Conservation (phyloP, 1,140 invertebrate genomes). For the Hyles euphorbiae region DNA sequence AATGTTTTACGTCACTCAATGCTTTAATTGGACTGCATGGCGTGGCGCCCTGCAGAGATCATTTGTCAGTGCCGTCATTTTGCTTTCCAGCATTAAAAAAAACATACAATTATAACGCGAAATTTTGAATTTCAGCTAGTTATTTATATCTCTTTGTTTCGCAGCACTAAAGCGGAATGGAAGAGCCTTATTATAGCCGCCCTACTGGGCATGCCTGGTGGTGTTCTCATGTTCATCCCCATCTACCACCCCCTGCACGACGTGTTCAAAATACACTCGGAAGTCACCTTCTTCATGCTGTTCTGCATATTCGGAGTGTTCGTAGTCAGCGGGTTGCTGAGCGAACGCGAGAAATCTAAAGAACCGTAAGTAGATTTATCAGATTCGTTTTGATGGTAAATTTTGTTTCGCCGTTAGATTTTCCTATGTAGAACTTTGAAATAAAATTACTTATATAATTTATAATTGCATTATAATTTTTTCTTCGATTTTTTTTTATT, state of each 20-base stretch:
- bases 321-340: conserved; percentile 76
- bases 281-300: conserved; percentile 82
- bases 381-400: too few relatives aligned
- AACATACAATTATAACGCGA: not conserved
- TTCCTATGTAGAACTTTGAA: too few relatives aligned
- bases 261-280: conserved; percentile 79
- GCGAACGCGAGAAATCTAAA: conserved; percentile 39
- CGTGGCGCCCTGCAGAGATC: too few relatives aligned
- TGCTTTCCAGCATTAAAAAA: too few relatives aligned
- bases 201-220: conserved; percentile 82
- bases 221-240: conserved; percentile 82
- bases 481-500: too few relatives aligned
- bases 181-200: conserved; percentile 76
- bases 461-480: too few relatives aligned
- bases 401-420: too few relatives aligned
- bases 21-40: too few relatives aligned
- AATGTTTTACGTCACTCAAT: too few relatives aligned
- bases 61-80: too few relatives aligned
- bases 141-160: conserved; percentile 25
- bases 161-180: conserved; percentile 77
- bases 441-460: too few relatives aligned
- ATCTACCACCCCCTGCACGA: conserved; percentile 87
- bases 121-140: not conserved
- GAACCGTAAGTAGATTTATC: conserved; percentile 31
- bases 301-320: conserved; percentile 78